Evolutionary conservation across 2,888 invertebrate species (phyloP).

Genomic region (Drosophila koepferae): DNA sequence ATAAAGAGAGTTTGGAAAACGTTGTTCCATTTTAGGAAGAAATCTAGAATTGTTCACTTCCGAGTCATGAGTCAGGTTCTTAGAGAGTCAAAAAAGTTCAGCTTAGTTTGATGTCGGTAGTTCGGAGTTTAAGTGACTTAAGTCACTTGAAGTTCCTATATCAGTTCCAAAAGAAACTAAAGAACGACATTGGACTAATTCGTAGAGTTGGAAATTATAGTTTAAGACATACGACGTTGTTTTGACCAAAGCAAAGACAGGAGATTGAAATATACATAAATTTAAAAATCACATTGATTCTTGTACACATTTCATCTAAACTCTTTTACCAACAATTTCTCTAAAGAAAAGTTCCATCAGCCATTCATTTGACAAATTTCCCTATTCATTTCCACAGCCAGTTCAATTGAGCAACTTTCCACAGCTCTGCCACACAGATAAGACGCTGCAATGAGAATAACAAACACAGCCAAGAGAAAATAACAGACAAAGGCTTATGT

Average conservation of each 20-base stretch:
- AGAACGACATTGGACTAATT: too few species aligned
- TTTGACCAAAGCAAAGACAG: too few species aligned
- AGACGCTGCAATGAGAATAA: conserved; percentile 25
- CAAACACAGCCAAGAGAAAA: conserved; percentile 33
- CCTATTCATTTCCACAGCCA: neutral
- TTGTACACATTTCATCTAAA: neutral
- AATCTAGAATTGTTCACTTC: neutral
- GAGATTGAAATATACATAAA: too few species aligned
- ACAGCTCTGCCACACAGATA: conserved; percentile 2
- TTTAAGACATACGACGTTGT: too few species aligned
- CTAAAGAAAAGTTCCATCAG: neutral
- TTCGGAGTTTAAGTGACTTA: too few species aligned
- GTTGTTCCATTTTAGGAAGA: too few species aligned
- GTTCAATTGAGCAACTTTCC: conserved; percentile 4
- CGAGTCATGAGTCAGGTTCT: neutral
- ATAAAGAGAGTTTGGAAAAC: neutral
- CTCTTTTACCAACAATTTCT: neutral
- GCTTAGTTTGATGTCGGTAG: too few species aligned
- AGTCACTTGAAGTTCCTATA: too few species aligned
- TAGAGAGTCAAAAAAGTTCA: too few species aligned
- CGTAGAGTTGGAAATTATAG: too few species aligned
- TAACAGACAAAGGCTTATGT: conserved; percentile 57
- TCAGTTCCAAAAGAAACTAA: too few species aligned
- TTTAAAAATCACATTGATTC: too few species aligned
- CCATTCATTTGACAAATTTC: neutral